Base-by-base conservation (phyloP, 92 coral and sea anemone species). In the Epizoanthus ramosus region DNA sequence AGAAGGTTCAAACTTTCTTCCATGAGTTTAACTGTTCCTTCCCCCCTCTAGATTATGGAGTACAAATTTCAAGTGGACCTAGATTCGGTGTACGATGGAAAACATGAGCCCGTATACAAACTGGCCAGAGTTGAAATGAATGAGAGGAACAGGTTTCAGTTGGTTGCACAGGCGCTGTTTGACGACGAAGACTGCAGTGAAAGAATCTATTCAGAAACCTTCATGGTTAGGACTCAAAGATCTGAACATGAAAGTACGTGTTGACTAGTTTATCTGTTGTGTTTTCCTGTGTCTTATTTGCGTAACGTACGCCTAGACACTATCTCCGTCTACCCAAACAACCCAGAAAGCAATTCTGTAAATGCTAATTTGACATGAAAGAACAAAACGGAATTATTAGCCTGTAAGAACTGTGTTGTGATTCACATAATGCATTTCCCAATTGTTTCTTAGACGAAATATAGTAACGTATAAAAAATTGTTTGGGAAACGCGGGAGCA, bases 1-100 rank as follows among this genome's bases (percentile, higher is more conserved):
- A 9, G 54, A 16, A 50, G 54, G 15, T 13, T 50, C 14, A 50
- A 50, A 3, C 54, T 9, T 50, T 50, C 54, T 9, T 9, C 2
- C 8, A 10, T 5, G n/a, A n/a, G 7, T 50, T 12, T 50, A 50
- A 50, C 54, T 50, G n/a, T 12, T 14, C 3, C 28, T 60, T 76
- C 15, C 28, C 58, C 5, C 41, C 64, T 66, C 4, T 33, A 65
- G 73, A 65, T 85, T 53, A 25, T 59, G 6, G 31, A 73, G 68
- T 71, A 68, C 64, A 45, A 18, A 31, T 87, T 87, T 57, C 85
- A 47, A 43, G 94, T 90, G 18, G 98, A 96, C 74, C 89, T 96
- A n/a, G 99, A 92, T 74, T 92, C 95, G 10, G 94, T 96, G 50
- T 96, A 96, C 66, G 89, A 92, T 8, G 96, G 93, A 5, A 79